Evolutionary conservation across 23 tunicate genomes (phyloP), one percentile per base, ranked within the genome.

Genomic region (Trididemnum miniatum): DNA sequence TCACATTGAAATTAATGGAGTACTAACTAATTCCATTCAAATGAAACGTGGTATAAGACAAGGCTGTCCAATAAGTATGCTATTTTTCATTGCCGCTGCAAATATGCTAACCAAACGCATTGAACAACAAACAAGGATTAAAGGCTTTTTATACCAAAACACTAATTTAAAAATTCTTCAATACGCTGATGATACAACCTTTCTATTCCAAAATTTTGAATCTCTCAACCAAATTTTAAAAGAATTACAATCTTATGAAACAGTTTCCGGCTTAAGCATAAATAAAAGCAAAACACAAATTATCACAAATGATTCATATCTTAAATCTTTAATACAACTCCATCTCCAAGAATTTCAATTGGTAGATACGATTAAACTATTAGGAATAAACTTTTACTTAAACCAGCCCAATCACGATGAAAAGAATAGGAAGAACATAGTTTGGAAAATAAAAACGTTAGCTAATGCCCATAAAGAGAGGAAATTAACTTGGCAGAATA

Each of bases 21-120:
- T 1, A 5, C 51, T 34, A 20, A 32, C 83, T 22, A 20, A 34
- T 9, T 1, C 26, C 7, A 59, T 59, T 4, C 23, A 62, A 9
- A 59, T 59, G 20, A 80, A 80, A 31, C 26, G 87, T 31, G 87
- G 87, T 2, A 51, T 83, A 5, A 44, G 87, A 23, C 87, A 83
- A 32, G 87, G 87, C 32, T 83, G 87, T 25, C 87, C 87, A n/a
- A 3, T 83, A 31, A 83, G 87, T 76, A 83, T 83, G 87, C 34
- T 72, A 32, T 59, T 83, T 1, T 83, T 71, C 34, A 50, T 59
- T 22, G 1, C 51, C 4, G 65, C 25, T 1, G 50, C 80, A 4
- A 80, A 83, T 20, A 50, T 71, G 1, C 22, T 83, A 44, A 59
- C 80, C 15, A 50, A 71, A 72, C 35, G 32, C n/a, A 73, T 73